phyloP scores from a whole-genome alignment of 2,113 vertebrate species.

The Amphiprion ocellaris region DNA sequence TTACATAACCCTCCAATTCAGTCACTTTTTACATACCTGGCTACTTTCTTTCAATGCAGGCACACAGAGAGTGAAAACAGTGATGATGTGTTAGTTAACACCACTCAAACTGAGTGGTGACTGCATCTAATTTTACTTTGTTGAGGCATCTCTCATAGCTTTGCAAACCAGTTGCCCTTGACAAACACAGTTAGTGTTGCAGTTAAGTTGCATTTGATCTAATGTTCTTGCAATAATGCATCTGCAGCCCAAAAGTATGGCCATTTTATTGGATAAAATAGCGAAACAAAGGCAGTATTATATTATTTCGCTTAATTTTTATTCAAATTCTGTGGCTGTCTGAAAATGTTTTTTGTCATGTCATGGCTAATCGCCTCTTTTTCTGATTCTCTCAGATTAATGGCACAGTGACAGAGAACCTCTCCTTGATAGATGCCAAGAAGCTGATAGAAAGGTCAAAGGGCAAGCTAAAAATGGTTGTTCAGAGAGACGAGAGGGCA shows the following conservation, averaged over 20 bases:
- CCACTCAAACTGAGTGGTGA: too few species aligned
- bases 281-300: background rate
- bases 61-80: too few species aligned
- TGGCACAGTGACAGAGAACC: constrained; percentile 98
- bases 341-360: background rate
- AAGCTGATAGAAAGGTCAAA: constrained; percentile 99
- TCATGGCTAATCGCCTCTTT: constrained; percentile 10
- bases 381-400: constrained; percentile 89
- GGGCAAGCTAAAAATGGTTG: constrained; percentile 99
- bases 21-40: too few species aligned
- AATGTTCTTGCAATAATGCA: constrained; percentile 2
- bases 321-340: constrained; percentile 5
- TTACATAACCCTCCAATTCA: too few species aligned
- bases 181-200: background rate
- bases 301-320: background rate
- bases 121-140: too few species aligned
- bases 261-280: background rate
- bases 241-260: background rate
- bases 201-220: constrained; percentile 20
- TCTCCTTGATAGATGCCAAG: constrained; percentile 98
- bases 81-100: too few species aligned
- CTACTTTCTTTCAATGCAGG: too few species aligned
- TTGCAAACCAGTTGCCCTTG: too few species aligned
- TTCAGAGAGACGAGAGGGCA: constrained; percentile 96
- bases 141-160: too few species aligned